Percentiles rank a stretch among this genome's conserved stretches.
Conservation (phyloP, 2,797 vertebrate species). For the Coreius guichenoti region DNA sequence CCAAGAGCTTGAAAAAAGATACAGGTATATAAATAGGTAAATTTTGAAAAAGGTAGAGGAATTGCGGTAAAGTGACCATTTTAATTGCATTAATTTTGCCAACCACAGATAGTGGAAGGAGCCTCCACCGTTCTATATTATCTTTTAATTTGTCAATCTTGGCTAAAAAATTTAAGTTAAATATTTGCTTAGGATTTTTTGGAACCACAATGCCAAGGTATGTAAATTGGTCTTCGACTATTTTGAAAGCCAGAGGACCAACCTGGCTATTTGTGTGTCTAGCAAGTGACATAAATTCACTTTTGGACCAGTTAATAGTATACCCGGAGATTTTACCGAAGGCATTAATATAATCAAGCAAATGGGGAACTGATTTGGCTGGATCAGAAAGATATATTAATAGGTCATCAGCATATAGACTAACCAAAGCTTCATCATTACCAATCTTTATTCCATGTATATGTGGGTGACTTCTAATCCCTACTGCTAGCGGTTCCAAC, state of each 20-base stretch:
- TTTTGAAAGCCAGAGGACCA: no score
- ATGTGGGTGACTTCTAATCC: constrained; percentile 15
- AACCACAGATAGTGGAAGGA: constrained; percentile 4
- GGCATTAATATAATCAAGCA: constrained; percentile 17
- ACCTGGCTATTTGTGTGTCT: no score
- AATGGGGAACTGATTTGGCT: background rate
- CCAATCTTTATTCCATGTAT: constrained; percentile 19
- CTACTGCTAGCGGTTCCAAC: constrained; percentile 28
- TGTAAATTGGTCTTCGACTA: background rate
- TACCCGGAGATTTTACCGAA: constrained; percentile 30
- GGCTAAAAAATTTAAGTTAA: no score
- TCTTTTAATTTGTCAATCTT: no score
- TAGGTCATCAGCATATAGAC: constrained; percentile 33
- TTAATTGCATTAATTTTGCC: constrained; percentile 34
- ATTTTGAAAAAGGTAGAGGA: constrained; percentile 22
- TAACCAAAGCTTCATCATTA: constrained; percentile 11
- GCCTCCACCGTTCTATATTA: no score
- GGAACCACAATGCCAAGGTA: background rate
- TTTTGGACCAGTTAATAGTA: constrained; percentile 36
- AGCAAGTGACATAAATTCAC: background rate
- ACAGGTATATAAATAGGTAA: no score
- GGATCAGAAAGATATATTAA: background rate
- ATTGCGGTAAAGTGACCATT: constrained; percentile 27
- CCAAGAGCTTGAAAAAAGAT: no score
- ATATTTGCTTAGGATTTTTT: background rate